phyloP scores from a whole-genome alignment of 2,888 invertebrate species.

The Cataglyphis albicans region DNA sequence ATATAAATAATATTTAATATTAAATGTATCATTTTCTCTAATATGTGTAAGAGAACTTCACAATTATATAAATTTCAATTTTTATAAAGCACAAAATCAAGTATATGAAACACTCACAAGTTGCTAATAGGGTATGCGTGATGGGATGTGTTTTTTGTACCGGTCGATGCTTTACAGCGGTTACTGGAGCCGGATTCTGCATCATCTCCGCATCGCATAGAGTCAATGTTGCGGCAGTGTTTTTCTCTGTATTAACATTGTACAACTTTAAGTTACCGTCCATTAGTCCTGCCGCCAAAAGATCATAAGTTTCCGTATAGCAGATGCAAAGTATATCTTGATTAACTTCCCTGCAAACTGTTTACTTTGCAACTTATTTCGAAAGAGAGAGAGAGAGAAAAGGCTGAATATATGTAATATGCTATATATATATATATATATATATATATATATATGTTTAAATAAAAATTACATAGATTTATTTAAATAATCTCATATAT shows the following conservation, averaged over 20 bases:
- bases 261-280: conserved; percentile 89
- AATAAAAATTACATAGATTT: neutral
- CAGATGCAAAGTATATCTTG: conserved; percentile 88
- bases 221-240: conserved; percentile 81
- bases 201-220: conserved; percentile 88
- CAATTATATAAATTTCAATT: conserved; percentile 6
- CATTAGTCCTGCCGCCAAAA: conserved; percentile 88
- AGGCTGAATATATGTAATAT: neutral
- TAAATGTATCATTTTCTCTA: neutral
- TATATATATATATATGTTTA: conserved; percentile 9
- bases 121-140: conserved; percentile 87
- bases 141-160: conserved; percentile 88
- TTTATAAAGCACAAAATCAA: neutral
- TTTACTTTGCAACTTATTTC: conserved; percentile 32
- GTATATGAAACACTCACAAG: conserved; percentile 86
- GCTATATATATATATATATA: no score
- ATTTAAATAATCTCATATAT: neutral
- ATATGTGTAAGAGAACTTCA: neutral
- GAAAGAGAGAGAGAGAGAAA: neutral
- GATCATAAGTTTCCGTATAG: conserved; percentile 88
- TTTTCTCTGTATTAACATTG: conserved; percentile 86
- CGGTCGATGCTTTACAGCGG: conserved; percentile 89
- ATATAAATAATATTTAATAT: neutral
- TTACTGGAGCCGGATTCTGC: conserved; percentile 88
- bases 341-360: conserved; percentile 86